Conservation (phyloP, 2,888 invertebrate genomes). For the Lingula anatina region DNA sequence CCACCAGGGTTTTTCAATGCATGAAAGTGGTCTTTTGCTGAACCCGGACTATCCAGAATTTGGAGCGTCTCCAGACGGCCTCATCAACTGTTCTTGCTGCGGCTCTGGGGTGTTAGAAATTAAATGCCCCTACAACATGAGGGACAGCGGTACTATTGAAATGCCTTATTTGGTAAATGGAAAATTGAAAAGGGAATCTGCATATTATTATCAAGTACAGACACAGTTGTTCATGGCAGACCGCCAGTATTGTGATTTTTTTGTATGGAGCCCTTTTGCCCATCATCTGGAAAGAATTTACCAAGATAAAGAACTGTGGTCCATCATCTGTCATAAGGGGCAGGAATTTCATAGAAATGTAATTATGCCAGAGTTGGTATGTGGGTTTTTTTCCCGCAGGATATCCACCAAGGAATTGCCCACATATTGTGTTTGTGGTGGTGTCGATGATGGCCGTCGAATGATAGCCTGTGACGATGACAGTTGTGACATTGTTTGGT, state of each 20-base stretch:
- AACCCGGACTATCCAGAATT: neutral
- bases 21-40: neutral
- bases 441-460: no score
- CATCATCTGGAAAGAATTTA: neutral
- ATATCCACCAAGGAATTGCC: no score
- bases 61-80: conserved; percentile 3
- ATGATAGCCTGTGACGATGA: no score
- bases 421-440: no score
- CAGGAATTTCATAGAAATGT: neutral
- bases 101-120: conserved; percentile 3
- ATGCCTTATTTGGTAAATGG: no score
- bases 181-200: conserved; percentile 3
- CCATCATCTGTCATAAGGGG: neutral
- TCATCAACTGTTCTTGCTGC: neutral
- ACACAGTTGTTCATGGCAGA: neutral
- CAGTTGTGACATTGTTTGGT: no score
- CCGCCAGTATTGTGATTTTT: neutral
- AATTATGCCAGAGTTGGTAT: neutral
- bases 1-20: neutral
- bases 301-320: neutral
- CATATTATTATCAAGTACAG: conserved; percentile 3
- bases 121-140: neutral
- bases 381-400: neutral
- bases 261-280: neutral
- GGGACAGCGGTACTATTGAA: no score